Evolutionary conservation across 2,888 invertebrate species (phyloP), one percentile per base, ranked within the genome.

Genomic region (Nysson spinosus): DNA sequence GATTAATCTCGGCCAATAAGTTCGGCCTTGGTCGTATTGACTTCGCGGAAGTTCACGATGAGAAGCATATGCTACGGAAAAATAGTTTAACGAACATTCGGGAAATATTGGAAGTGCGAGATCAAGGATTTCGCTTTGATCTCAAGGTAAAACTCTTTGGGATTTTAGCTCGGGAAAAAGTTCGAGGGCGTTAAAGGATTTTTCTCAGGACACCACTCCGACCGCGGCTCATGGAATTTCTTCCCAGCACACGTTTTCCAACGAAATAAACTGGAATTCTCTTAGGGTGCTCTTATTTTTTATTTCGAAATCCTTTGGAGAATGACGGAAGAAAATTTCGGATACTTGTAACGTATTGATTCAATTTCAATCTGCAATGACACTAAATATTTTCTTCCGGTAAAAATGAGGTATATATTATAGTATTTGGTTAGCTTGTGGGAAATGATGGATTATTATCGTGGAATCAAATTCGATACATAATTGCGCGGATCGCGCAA

Each of bases 121-220:
- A 43, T 39, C 39, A 60, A 54, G 54, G 67, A 70, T 58, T 44
- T 44, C 39, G 46, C 73, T 74, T 73, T 73, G 74, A 73, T 70
- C 75, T 67, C 42, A 26, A 35, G 52, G 37, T 30, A 43, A 64
- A 67, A 63, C 74, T 67, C 60, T 46, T 32, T 71, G 57, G 72
- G 55, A 69, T 74, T 74, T 46, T n/a, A n/a, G n/a, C 17, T 32
- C 42, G 51, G 22, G 51, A 42, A 54, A 73, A 73, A 74, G 51
- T 70, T 70, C 61, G 71, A 67, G 60, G 67, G 56, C 50, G 67
- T 71, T 61, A 67, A 75, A 63, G 66, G 74, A 72, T 73, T 73
- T 65, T 65, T 65, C 74, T 60, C 54, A 39, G 54, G 69, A 54
- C 58, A 63, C 50, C 47, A 37, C 54, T 58, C 69, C 43, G 63